Conservation (phyloP, 1,140 invertebrate species). For the Pollicipes pollicipes region DNA sequence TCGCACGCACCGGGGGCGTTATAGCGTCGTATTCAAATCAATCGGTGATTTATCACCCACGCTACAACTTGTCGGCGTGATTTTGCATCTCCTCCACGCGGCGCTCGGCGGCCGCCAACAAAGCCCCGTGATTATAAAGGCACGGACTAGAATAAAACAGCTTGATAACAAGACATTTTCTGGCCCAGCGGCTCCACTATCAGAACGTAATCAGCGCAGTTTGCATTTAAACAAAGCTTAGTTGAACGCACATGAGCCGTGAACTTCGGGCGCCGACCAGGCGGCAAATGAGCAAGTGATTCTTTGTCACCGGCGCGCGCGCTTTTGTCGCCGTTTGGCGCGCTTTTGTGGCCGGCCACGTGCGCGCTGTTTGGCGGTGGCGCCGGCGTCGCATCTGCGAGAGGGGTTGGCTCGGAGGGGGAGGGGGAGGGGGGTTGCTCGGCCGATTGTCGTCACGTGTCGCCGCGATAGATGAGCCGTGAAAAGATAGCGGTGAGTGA, state of each 20-base stretch:
- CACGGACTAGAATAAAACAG: neutral
- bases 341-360: neutral
- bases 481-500: neutral
- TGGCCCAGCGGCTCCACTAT: neutral
- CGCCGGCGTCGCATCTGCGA: neutral
- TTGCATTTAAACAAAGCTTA: neutral
- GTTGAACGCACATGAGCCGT: neutral
- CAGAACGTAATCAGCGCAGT: neutral
- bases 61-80: too few species aligned
- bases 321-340: neutral
- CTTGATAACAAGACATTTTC: conserved; percentile 2
- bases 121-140: too few species aligned
- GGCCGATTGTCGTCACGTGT: too few species aligned
- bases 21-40: too few species aligned
- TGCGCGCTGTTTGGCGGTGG: neutral
- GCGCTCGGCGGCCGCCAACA: too few species aligned
- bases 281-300: conserved; percentile 1
- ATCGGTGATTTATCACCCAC: too few species aligned
- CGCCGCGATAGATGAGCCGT: neutral
- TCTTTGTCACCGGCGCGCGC: neutral
- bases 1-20: too few species aligned
- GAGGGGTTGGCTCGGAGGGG: too few species aligned
- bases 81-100: too few species aligned
- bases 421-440: too few species aligned
- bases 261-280: neutral